Conservation (phyloP, 2,113 vertebrate species). For the Tichodroma muraria region DNA sequence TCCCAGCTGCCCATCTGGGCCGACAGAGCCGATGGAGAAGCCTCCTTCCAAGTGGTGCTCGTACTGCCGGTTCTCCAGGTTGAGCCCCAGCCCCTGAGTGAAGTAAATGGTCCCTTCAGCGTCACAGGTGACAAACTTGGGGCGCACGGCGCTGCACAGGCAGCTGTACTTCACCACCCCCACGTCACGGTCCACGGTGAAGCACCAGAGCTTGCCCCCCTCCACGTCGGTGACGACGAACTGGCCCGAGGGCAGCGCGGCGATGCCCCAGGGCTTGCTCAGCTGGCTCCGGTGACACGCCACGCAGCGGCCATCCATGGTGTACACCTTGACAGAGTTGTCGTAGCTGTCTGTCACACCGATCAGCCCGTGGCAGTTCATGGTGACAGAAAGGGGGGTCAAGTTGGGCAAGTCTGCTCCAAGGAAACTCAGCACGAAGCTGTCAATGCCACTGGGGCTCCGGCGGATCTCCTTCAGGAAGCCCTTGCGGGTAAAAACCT, state of each 20-base stretch:
- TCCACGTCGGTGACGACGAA: slow-evolving; percentile 96
- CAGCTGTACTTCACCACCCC: slow-evolving; percentile 93
- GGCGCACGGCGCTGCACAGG: slow-evolving; percentile 89
- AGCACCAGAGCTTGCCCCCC: slow-evolving; percentile 94
- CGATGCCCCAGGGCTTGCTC: slow-evolving; percentile 95
- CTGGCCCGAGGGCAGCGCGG: slow-evolving; percentile 89
- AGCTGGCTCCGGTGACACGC: slow-evolving; percentile 93
- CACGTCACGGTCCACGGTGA: slow-evolving; percentile 86
- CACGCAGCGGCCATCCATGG: slow-evolving; percentile 89
- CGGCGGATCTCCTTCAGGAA: slow-evolving; percentile 93
- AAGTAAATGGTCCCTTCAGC: slow-evolving; percentile 91
- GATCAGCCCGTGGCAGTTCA: slow-evolving; percentile 90
- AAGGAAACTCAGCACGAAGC: slow-evolving; percentile 92
- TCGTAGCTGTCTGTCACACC: slow-evolving; percentile 95
- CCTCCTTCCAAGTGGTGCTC: slow-evolving; percentile 95
- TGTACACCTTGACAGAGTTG: slow-evolving; percentile 96
- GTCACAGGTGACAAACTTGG: slow-evolving; percentile 95
- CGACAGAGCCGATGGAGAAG: slow-evolving; percentile 92
- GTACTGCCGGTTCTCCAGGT: slow-evolving; percentile 90
- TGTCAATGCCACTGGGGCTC: slow-evolving; percentile 92
- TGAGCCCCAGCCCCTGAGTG: slow-evolving; percentile 92
- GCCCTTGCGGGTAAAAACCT: slow-evolving; percentile 95
- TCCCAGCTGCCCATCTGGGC: slow-evolving; percentile 87
- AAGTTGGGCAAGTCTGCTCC: slow-evolving; percentile 92
- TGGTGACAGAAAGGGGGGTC: slow-evolving; percentile 90